Base-by-base conservation (phyloP, 2,888 invertebrate genomes). In the Zaprionus lineosus region DNA sequence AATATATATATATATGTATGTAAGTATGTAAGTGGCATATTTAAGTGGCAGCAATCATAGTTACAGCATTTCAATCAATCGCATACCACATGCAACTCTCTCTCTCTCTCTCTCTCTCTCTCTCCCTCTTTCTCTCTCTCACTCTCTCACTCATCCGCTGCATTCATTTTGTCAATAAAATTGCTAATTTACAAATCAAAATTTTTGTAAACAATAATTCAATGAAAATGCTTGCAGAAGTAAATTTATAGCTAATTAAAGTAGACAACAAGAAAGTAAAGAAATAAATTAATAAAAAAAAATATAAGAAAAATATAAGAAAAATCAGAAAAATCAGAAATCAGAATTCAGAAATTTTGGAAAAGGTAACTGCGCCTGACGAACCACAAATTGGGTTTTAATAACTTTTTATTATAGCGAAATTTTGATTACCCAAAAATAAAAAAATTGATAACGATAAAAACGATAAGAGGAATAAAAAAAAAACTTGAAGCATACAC, bases 21-120 rank as follows among this genome's bases (percentile, higher is more conserved):
- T 86, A 86, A 79, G 77, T 83, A 76, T 74, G 70, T 71, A 79
- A 77, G 74, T 73, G 84, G 81, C 83, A 84, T 78, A 84, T 69
- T 84, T 81, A 74, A 74, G 78, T 64, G 78, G 65, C 78, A 71
- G 59, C 60, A 55, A 74, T 63, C 33, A 58, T 40, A 66, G 58
- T 46, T 51, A 33, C 29, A 71, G 24, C 24, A 24, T 24, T 24
- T n/a, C 24, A 63, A 41, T 58, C 46, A 50, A 58, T 41, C 64
- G 50, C 19, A 53, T 41, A 34, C 16, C 53, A 53, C 28, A 31
- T 9, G 50, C 47, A 61, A 64, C 19, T 57, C 53, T n/a, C n/a
- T n/a, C n/a, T n/a, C n/a, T n/a, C n/a, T n/a, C n/a, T n/a, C n/a
- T n/a, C n/a, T n/a, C n/a, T n/a, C n/a, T n/a, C n/a, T n/a, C n/a